Evolutionary conservation across 1,140 invertebrate species (phyloP), one percentile per base, ranked within the genome.

Genomic region (Drosophila santomea): DNA sequence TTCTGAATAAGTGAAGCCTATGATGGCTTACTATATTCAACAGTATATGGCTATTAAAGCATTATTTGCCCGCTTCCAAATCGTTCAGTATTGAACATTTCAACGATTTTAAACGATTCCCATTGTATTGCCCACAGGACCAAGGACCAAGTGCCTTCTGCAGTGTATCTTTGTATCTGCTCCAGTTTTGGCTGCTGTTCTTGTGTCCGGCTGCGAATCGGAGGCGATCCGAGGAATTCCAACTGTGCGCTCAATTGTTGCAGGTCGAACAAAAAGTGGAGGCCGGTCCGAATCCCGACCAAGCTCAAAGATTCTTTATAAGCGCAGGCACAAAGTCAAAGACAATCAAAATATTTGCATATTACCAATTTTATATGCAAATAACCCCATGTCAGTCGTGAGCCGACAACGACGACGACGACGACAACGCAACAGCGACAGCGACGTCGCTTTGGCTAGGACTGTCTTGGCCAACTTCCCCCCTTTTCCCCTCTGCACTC

Each of bases 341-440:
- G 85, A 89, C 85, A 89, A 89, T 89, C 84, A 89, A 89, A 89
- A 89, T 89, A 89, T 89, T 89, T 89, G 85, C 85, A 89, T 89
- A 89, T 89, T 85, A 89, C 85, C 85, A 89, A 89, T 89, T 89
- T 89, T 85, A 79, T 89, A 89, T 89, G 85, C 85, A 89, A 89
- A 89, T 89, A 88, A 64, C 80, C 71, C 74, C 68, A 75, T 86
- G 83, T 88, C 83, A 86, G 83, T 86, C 83, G 83, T 86, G 83
- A 86, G 84, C 75, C 80, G 80, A 67, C 80, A 79, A 56, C 78
- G 58, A 45, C 76, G 17, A 17, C 17, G 17, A 17, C 17, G 17
- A 17, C 17, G 17, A 17, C 17, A 1, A 17, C 17, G 23, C 23
- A 4, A 23, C 62, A 62, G 45, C 47, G 79, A 59, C 76, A 63